Evolutionary conservation across 2,113 vertebrate species (phyloP).

Genomic region (Callipepla californica): DNA sequence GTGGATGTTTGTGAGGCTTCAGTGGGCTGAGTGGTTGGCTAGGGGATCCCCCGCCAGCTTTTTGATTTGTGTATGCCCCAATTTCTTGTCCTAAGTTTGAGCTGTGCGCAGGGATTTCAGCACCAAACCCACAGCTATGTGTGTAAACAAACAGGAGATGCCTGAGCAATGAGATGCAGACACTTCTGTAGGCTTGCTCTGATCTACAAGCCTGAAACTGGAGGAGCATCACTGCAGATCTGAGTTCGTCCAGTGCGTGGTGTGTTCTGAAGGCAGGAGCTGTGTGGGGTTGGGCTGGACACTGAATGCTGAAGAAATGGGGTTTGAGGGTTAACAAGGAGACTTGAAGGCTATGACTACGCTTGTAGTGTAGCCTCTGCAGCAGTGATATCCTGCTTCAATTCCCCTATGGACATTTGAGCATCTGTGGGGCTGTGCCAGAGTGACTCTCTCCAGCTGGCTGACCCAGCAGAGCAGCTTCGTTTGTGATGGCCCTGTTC

Average conservation of each 20-base stretch:
- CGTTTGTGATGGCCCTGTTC: not conserved
- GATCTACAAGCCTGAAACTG: accelerated
- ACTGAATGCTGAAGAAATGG: accelerated
- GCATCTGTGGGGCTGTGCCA: not conserved
- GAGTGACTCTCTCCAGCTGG: not conserved
- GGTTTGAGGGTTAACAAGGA: not conserved
- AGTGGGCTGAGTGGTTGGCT: not conserved
- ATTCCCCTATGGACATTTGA: not conserved
- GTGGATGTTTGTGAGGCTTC: not conserved
- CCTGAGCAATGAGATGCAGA: not conserved
- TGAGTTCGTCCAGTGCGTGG: not conserved
- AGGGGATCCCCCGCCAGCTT: not conserved
- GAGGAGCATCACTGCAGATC: not conserved
- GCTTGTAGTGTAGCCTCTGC: not conserved
- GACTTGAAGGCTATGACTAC: not conserved
- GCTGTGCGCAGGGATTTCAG: not conserved
- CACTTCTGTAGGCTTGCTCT: not conserved
- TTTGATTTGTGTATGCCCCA: not conserved
- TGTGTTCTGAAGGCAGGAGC: not conserved
- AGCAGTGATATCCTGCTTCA: not conserved
- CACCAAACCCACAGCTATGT: not conserved
- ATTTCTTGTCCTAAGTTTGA: not conserved
- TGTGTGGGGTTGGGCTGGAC: not conserved
- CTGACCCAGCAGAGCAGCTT: not conserved
- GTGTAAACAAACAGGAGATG: accelerated